Conservation (phyloP, 2,113 vertebrate species). For the Salminus brasiliensis region DNA sequence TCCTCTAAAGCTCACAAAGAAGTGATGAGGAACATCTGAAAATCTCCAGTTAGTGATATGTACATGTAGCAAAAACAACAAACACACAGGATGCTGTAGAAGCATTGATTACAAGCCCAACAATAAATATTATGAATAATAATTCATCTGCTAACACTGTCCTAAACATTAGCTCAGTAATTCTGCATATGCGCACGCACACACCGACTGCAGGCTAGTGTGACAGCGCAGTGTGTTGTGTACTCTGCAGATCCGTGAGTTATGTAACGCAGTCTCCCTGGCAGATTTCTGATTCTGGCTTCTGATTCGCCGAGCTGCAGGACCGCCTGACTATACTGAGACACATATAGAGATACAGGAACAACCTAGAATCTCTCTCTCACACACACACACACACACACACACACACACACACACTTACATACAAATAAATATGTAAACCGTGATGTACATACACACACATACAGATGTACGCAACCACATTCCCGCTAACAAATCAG, state of each 20-base stretch:
- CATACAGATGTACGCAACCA: neutral
- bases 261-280: constrained; percentile 36
- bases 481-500: neutral
- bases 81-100: neutral
- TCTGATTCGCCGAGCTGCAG: constrained; percentile 13
- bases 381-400: neutral
- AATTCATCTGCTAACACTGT: neutral
- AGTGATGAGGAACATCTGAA: neutral
- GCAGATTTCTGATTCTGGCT: neutral
- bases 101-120: neutral
- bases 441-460: neutral
- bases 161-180: neutral
- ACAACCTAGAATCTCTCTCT: neutral
- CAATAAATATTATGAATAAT: neutral
- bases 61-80: neutral
- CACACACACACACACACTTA: neutral
- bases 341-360: constrained; percentile 1
- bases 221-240: neutral
- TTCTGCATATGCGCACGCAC: neutral
- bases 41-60: neutral
- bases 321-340: constrained; percentile 12
- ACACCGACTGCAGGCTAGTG: constrained; percentile 6
- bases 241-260: constrained; percentile 30
- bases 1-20: neutral
- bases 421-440: neutral